These are phyloP conservation scores for Clanis bilineata DNA, from an alignment of 2,888 invertebrate species.

Conservation along the genomic window DNA sequence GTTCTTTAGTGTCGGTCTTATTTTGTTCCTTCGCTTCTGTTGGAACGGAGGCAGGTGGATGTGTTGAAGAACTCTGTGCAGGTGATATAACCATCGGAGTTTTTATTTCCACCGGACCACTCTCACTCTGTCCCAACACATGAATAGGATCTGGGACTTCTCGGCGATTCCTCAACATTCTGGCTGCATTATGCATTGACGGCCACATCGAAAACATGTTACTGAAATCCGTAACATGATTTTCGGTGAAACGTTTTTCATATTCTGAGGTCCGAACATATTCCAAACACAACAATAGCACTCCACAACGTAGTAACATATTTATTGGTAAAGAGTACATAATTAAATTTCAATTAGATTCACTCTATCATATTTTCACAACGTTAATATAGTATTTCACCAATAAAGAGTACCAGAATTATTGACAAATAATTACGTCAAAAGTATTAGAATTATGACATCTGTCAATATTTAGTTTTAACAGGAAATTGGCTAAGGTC, in stretches of 20 bases:
- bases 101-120: conserved; percentile 27
- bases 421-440: conserved; percentile 4
- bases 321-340: conserved; percentile 16
- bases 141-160: conserved; percentile 20
- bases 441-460: background rate
- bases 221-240: conserved; percentile 6
- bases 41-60: background rate
- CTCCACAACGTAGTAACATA: conserved; percentile 51
- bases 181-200: conserved; percentile 54
- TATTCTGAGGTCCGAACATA: conserved; percentile 43
- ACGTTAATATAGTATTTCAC: background rate
- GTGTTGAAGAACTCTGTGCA: background rate
- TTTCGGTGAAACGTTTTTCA: background rate
- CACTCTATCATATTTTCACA: background rate
- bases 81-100: background rate
- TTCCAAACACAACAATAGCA: conserved; percentile 52
- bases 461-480: background rate
- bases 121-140: conserved; percentile 28
- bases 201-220: conserved; percentile 52
- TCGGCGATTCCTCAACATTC: conserved; percentile 43
- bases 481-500: too few relatives aligned
- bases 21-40: background rate
- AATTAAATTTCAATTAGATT: conserved; percentile 13
- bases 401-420: background rate
- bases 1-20: background rate